These are phyloP conservation scores for Seriola aureovittata DNA, from an alignment of 2,113 vertebrate species.

Conservation along the genomic window DNA sequence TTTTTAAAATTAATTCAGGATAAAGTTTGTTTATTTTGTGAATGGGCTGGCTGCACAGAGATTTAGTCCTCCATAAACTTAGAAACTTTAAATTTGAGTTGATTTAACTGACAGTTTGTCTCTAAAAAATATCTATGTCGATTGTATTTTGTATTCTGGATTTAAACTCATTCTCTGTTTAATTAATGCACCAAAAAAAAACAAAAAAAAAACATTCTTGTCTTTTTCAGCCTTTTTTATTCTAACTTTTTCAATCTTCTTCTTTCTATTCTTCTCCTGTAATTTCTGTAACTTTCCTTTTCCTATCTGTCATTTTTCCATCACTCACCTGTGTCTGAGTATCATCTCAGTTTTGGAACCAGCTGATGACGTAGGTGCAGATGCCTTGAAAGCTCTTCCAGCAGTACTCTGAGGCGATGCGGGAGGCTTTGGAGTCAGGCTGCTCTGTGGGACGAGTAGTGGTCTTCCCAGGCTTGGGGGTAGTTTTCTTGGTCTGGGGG, in stretches of 20 bases:
- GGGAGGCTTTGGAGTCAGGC: constrained; percentile 73
- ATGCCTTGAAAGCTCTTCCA: constrained; percentile 88
- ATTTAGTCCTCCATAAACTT: not conserved
- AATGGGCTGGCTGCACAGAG: not conserved
- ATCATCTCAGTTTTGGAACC: constrained; percentile 83
- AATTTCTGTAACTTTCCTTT: not conserved
- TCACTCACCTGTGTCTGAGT: constrained; percentile 59
- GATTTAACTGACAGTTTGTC: not conserved
- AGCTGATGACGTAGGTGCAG: constrained; percentile 87
- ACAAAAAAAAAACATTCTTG: not conserved
- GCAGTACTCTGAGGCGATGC: constrained; percentile 87
- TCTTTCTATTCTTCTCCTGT: not conserved
- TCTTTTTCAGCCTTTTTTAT: not conserved
- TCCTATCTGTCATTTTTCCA: not conserved
- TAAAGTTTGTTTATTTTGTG: not conserved
- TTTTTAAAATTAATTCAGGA: not conserved
- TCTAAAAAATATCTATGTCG: too few species aligned
- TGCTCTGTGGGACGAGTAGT: constrained; percentile 70
- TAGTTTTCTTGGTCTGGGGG: constrained; percentile 65
- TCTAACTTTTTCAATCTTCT: not conserved
- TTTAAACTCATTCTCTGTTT: not conserved
- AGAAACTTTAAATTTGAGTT: not conserved
- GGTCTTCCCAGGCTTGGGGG: constrained; percentile 74
- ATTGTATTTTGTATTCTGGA: too few species aligned
- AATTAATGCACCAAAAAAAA: not conserved